A percentile compares a stretch with the other conserved stretches of the same genome.
phyloP scores from a whole-genome alignment of 2,888 invertebrate species.

The Metallyticus violacea region DNA sequence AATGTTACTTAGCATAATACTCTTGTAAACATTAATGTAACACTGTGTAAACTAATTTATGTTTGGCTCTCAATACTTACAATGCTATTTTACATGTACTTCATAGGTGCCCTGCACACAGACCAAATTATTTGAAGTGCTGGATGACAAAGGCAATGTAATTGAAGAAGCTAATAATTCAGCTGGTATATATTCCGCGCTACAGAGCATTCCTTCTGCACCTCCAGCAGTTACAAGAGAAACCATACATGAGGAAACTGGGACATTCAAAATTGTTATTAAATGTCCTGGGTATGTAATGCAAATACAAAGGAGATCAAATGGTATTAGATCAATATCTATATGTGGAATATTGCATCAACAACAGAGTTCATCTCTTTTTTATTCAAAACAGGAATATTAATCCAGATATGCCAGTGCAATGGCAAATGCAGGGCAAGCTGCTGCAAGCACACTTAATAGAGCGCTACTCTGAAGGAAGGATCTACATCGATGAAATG shows the following conservation, averaged over 20 bases:
- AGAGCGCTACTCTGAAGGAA: slow-evolving; percentile 50
- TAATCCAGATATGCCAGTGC: slow-evolving; percentile 52
- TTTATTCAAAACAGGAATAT: slow-evolving; percentile 46
- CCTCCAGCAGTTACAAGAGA: slow-evolving; percentile 47
- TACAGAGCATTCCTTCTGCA: slow-evolving; percentile 50
- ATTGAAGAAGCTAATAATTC: slow-evolving; percentile 60
- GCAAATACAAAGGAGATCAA: neutral
- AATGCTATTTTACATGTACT: no score
- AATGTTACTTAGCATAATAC: no score
- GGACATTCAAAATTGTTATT: slow-evolving; percentile 45
- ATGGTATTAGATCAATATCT: no score
- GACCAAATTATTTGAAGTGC: slow-evolving; percentile 51
- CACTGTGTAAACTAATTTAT: no score
- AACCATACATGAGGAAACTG: slow-evolving; percentile 45
- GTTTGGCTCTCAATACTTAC: no score
- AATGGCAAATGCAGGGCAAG: slow-evolving; percentile 57
- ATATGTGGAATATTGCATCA: neutral
- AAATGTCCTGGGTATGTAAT: slow-evolving; percentile 52
- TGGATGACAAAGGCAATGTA: slow-evolving; percentile 52
- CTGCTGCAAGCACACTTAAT: slow-evolving; percentile 51
- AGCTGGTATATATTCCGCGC: slow-evolving; percentile 56
- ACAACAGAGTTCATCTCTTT: neutral
- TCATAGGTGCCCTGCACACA: slow-evolving; percentile 45
- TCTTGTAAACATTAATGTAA: no score
- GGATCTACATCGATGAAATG: slow-evolving; percentile 56